Base-by-base conservation (phyloP, 2,888 invertebrate genomes). In the Tipula helvola region DNA sequence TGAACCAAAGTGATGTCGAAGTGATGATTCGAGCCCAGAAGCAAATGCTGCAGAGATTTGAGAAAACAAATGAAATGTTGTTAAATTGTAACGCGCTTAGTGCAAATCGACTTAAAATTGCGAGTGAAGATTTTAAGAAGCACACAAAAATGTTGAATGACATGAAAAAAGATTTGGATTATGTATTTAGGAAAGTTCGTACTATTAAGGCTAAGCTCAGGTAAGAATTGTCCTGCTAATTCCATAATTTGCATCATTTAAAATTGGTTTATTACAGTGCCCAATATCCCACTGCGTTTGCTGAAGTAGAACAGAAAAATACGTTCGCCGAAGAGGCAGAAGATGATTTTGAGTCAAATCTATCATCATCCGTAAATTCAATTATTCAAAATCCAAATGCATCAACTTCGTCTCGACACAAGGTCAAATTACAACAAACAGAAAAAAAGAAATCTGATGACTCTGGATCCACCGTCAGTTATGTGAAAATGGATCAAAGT, bases 51-150 rank as follows among this genome's bases (percentile, higher is more conserved):
- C 97, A 97, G 89, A 93, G 99, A 87, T 99, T 99, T 92, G 99
- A 99, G 90, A 99, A 99, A 91, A 99, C 99, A 0, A 99, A 99
- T 90, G 99, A 99, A 92, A 99, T 99, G 99, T 92, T 99, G 42
- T 95, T 97, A 10, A 99, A 99, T 91, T 99, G 99, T 90, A 98
- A 98, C 91, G 96, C 97, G 18, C 91, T 99, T n/a, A 97, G 98
- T 0, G 95, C 96, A 3, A 95, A 95, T 88, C 94, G 99, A 12
- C 93, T 97, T 87, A 96, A 97, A 89, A 95, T 94, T 28, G 97
- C 98, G 0, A 95, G 95, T 8, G 94, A 94, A 0, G 98, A 99
- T 90, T 98, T 99, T 89, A 97, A 96, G 89, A 96, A 96, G 88
- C 98, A 99, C 90, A 97, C 97, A 0, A 95, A 95, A 87, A 92